Evolutionary conservation across 1,140 invertebrate species (phyloP).

Genomic region (Diachasmimorpha longicaudata): DNA sequence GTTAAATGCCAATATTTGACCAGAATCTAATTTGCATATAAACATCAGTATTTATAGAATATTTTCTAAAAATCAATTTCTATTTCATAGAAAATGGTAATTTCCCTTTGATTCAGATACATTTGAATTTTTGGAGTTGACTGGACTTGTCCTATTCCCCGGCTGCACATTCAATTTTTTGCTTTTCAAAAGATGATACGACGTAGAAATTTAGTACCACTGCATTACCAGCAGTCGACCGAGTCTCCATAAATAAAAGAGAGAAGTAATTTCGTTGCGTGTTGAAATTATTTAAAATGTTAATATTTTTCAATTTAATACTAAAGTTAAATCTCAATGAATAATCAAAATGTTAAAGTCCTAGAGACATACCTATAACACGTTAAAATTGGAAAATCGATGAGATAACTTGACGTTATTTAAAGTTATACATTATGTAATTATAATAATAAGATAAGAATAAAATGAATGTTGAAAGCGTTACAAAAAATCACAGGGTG

Average conservation of each 20-base stretch:
- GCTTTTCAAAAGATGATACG: neutral
- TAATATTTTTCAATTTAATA: slow-evolving; percentile 11
- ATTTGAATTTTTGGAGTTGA: too few species aligned
- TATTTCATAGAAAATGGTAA: too few species aligned
- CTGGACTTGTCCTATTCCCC: too few species aligned
- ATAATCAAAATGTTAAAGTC: neutral
- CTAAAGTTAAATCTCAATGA: neutral
- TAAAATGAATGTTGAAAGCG: slow-evolving; percentile 8
- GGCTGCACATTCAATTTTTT: neutral
- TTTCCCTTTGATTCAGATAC: too few species aligned
- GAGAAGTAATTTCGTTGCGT: neutral
- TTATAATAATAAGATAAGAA: neutral
- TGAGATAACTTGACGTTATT: neutral
- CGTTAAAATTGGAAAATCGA: neutral
- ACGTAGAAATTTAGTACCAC: neutral
- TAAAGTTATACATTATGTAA: neutral
- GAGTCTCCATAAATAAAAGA: neutral
- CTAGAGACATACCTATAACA: neutral
- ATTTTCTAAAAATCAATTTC: too few species aligned
- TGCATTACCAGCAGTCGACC: neutral
- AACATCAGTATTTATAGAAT: too few species aligned
- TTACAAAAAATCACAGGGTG: neutral
- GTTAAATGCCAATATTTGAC: too few species aligned
- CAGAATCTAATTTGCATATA: too few species aligned
- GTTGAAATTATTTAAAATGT: neutral